Conservation (phyloP, 2,888 invertebrate species). For the Blastobasis adustella region DNA sequence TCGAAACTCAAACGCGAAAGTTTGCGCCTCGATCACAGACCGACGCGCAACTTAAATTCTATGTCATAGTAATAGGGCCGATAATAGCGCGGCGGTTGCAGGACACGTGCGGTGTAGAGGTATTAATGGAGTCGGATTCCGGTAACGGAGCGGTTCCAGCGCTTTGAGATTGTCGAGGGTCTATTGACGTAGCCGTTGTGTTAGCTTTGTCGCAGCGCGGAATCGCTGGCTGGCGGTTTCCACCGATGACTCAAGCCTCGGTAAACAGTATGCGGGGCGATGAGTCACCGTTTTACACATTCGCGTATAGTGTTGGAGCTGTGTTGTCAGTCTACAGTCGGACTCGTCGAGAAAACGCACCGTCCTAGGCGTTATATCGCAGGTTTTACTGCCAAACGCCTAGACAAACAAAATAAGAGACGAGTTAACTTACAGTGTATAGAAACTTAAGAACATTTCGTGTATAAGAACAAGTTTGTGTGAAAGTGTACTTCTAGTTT, state of each 20-base stretch:
- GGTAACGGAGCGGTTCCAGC: constrained; percentile 48
- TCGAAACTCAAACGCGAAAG: constrained; percentile 67
- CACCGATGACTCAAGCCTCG: constrained; percentile 72
- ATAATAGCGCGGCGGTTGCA: constrained; percentile 32
- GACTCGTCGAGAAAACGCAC: constrained; percentile 63
- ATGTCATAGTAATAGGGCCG: constrained; percentile 25
- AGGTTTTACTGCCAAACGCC: constrained; percentile 62
- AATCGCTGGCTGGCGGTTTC: constrained; percentile 43
- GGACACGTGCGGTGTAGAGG: constrained; percentile 71
- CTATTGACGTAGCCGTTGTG: constrained; percentile 21
- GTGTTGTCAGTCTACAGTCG: constrained; percentile 73
- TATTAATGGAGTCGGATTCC: constrained; percentile 66
- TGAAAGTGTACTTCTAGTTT: constrained; percentile 66
- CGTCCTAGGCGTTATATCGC: constrained; percentile 64
- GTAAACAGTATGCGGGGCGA: constrained; percentile 76
- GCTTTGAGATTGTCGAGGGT: constrained; percentile 40
- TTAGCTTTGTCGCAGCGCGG: constrained; percentile 46
- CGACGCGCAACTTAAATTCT: constrained; percentile 21
- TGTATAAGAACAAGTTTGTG: constrained; percentile 52
- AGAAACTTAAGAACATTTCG: constrained; percentile 35
- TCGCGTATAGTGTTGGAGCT: constrained; percentile 73
- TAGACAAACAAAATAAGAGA: constrained; percentile 41
- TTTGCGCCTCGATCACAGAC: constrained; percentile 46
- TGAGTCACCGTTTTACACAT: constrained; percentile 76
- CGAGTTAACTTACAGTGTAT: constrained; percentile 38